Evolutionary conservation across 2,113 vertebrate genomes (phyloP).

Genomic region (Mustela lutreola): DNA sequence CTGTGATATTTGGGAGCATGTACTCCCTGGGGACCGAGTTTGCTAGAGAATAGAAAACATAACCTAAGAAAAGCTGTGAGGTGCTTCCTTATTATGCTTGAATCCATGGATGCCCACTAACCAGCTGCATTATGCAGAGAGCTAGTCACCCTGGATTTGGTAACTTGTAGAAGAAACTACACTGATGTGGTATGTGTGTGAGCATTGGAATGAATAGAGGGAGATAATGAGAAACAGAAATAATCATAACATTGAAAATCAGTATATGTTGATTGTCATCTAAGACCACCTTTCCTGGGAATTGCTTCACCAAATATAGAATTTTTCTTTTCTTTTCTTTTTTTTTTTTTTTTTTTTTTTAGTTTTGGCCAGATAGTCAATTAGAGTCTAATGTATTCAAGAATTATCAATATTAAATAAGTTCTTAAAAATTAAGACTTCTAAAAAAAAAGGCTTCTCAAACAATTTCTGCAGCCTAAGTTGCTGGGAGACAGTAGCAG

Average conservation of each 20-base stretch:
- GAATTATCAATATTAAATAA: not conserved
- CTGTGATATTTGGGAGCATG: not conserved
- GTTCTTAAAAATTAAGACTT: not conserved
- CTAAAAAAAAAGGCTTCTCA: not conserved
- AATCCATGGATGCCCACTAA: not conserved
- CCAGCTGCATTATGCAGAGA: not conserved
- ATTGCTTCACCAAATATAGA: not conserved
- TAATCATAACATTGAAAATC: not conserved
- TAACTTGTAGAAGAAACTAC: not conserved
- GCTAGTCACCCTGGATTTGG: not conserved
- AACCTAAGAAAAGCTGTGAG: not conserved
- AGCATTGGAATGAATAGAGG: not conserved
- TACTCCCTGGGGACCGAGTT: not conserved
- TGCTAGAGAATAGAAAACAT: not conserved
- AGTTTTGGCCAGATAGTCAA: not conserved
- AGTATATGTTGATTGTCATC: not conserved
- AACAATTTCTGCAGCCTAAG: not conserved
- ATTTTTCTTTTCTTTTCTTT: slow-evolving; percentile 5
- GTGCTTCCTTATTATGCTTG: not conserved
- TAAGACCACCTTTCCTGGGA: not conserved
- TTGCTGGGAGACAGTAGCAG: not conserved
- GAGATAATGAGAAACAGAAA: not conserved
- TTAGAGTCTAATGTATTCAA: not conserved
- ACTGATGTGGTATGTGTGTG: not conserved
- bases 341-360: not conserved